A percentile compares a stretch with the other conserved stretches of the same genome.
Conservation (phyloP, 2,888 invertebrate species). For the Alitta virens region DNA sequence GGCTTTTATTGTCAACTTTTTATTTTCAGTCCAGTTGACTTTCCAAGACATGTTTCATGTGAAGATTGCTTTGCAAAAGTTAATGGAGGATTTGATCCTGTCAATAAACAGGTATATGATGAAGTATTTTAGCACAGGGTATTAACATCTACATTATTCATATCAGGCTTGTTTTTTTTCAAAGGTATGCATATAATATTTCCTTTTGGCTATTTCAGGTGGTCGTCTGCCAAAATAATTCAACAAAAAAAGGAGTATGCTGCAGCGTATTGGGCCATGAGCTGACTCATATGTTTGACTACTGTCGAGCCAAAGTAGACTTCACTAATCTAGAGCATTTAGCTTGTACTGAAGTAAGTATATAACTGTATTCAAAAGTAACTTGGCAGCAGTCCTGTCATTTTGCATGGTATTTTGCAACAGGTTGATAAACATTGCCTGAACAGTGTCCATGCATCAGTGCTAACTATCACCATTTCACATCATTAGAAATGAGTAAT, state of each 20-base stretch:
- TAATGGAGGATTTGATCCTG: conserved; percentile 87
- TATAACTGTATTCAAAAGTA: too few species aligned
- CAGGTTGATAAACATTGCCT: too few species aligned
- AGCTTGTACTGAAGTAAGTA: conserved; percentile 80
- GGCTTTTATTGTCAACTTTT: conserved; percentile 7
- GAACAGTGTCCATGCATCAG: too few species aligned
- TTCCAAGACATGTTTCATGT: conserved; percentile 85
- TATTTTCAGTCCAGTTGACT: conserved; percentile 72
- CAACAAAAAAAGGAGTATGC: conserved; percentile 55
- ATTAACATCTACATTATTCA: too few species aligned
- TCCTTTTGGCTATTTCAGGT: conserved; percentile 62
- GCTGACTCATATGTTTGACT: conserved; percentile 95
- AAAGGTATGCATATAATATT: not conserved
- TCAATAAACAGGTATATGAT: conserved; percentile 70
- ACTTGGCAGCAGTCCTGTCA: too few species aligned
- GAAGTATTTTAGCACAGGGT: not conserved
- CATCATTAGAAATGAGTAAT: too few species aligned
- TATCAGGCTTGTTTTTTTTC: too few species aligned
- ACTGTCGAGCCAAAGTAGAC: conserved; percentile 82
- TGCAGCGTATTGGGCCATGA: conserved; percentile 78
- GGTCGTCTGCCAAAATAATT: conserved; percentile 86
- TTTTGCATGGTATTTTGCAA: too few species aligned
- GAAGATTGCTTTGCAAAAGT: conserved; percentile 82
- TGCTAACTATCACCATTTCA: too few species aligned
- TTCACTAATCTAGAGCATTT: conserved; percentile 87